phyloP scores from a whole-genome alignment of 2,113 vertebrate species.

The Sclerurus mexicanus region DNA sequence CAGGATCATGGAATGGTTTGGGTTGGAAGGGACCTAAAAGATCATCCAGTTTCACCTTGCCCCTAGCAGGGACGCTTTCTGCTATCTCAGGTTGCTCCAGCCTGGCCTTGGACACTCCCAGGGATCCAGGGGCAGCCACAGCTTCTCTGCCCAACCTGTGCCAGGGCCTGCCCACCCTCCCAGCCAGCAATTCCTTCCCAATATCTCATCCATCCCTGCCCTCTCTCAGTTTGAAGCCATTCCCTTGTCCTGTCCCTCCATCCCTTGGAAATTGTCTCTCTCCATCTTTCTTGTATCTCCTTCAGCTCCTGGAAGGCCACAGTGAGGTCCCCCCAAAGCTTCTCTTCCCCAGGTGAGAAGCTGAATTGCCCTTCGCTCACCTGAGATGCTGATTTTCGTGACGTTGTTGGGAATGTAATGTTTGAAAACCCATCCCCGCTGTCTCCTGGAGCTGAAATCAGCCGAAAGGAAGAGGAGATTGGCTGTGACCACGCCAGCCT shows the following conservation, averaged over 20 bases:
- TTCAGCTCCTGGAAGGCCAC: not conserved
- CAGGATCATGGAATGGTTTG: not conserved
- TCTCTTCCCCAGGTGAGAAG: not conserved
- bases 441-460: not conserved
- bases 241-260: not conserved
- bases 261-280: not conserved
- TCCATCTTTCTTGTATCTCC: not conserved
- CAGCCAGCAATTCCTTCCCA: not conserved
- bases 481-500: not conserved
- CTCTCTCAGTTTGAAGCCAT: not conserved
- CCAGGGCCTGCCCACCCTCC: not conserved
- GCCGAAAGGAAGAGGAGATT: not conserved
- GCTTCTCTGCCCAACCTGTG: not conserved
- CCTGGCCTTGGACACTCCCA: not conserved
- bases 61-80: not conserved
- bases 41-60: accelerated
- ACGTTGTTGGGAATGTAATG: not conserved
- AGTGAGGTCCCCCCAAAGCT: not conserved
- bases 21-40: accelerated
- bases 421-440: not conserved
- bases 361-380: not conserved
- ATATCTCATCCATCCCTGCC: accelerated
- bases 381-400: not conserved
- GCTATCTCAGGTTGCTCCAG: not conserved
- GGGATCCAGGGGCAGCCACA: not conserved